Conservation (phyloP, 2,888 invertebrate genomes). For the Caenorhabditis japonica region DNA sequence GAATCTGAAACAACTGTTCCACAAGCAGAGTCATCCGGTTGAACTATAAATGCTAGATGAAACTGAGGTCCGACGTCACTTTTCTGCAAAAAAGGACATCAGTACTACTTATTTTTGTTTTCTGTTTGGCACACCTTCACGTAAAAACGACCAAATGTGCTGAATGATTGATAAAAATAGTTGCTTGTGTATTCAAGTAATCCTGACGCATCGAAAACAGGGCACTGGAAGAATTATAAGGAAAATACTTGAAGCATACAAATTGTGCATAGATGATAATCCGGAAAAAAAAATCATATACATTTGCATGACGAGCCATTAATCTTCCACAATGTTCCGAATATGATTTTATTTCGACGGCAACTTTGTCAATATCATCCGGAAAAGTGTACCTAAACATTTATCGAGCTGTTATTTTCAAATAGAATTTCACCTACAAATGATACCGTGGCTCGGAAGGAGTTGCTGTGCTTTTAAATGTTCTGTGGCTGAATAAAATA, state of each 20-base stretch:
- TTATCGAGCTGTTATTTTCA: background rate
- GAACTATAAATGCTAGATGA: conserved; percentile 10
- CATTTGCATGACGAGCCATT: conserved; percentile 3
- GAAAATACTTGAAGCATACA: too few relatives aligned
- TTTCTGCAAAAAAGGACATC: background rate
- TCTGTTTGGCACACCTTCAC: too few relatives aligned
- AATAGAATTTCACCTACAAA: background rate
- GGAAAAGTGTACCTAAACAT: conserved; percentile 18
- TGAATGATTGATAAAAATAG: conserved; percentile 16
- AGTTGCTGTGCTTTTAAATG: background rate
- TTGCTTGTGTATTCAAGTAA: background rate
- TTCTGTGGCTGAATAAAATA: background rate
- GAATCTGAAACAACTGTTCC: background rate
- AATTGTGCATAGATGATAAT: too few relatives aligned
- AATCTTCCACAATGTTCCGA: conserved; percentile 2
- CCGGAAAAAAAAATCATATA: background rate
- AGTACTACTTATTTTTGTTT: too few relatives aligned
- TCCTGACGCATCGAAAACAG: conserved; percentile 7
- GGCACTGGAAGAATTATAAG: background rate
- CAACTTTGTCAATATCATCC: conserved; percentile 15
- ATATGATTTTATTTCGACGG: background rate
- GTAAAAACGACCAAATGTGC: conserved; percentile 10
- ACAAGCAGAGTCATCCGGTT: conserved; percentile 15
- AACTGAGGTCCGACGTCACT: background rate
- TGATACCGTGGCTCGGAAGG: conserved; percentile 9